Percentiles rank a stretch among this genome's conserved stretches.
Evolutionary conservation across 2,888 invertebrate species (phyloP).

Genomic region (Tenthredo distinguenda): DNA sequence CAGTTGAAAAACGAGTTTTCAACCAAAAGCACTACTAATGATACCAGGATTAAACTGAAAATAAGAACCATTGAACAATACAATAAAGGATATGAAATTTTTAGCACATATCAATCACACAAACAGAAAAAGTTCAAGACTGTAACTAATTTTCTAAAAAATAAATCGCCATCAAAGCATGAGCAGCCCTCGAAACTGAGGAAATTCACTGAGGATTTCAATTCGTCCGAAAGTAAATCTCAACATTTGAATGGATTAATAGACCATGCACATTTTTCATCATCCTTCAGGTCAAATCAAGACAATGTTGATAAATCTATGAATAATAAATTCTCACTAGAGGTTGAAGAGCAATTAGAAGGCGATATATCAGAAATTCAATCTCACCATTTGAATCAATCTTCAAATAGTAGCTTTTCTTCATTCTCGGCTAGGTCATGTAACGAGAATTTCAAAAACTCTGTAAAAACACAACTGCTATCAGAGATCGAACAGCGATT

Average conservation of each 20-base stretch:
- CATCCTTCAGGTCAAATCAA: neutral
- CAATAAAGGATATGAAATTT: neutral
- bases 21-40: neutral
- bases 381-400: neutral
- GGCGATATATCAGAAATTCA: neutral
- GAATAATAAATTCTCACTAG: neutral
- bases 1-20: neutral
- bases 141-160: neutral
- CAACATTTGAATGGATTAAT: neutral
- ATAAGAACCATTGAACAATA: conserved; percentile 14
- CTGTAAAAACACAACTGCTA: conserved; percentile 19
- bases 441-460: neutral
- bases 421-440: neutral
- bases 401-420: conserved; percentile 17
- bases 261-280: neutral
- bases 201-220: neutral
- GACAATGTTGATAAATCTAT: neutral
- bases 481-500: conserved; percentile 28
- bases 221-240: neutral
- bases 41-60: neutral
- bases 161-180: neutral
- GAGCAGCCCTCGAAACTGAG: neutral
- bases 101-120: neutral
- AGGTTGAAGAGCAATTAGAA: neutral
- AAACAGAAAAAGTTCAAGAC: neutral